Percentiles rank a stretch among this genome's conserved stretches.
These are phyloP conservation scores for Carassius gibelio DNA, from an alignment of 2,113 vertebrate genomes.

Conservation along the genomic window DNA sequence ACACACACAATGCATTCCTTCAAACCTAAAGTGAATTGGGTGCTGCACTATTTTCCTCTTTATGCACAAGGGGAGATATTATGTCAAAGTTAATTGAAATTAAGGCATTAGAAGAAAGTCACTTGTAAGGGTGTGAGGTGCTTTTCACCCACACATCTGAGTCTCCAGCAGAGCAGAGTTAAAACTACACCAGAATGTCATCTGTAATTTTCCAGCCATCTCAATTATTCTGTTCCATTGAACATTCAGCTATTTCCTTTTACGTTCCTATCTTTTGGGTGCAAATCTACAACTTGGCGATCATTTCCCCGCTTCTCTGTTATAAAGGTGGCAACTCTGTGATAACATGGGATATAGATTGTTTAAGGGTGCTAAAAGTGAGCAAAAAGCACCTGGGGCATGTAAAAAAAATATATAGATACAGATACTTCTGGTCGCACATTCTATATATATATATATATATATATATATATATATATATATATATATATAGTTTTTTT, in stretches of 20 bases:
- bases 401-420: not conserved
- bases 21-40: not conserved
- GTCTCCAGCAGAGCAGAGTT: not conserved
- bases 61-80: not conserved
- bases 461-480: too few species aligned
- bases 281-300: not conserved
- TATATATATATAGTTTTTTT: not conserved
- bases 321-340: not conserved
- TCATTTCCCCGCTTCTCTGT: not conserved
- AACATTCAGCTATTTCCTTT: not conserved
- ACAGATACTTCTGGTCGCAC: not conserved
- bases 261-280: not conserved
- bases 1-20: not conserved
- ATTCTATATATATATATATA: not conserved
- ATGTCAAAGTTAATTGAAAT: not conserved
- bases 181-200: constrained; percentile 29
- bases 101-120: not conserved
- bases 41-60: not conserved
- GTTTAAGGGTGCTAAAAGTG: not conserved
- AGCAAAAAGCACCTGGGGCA: not conserved
- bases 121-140: not conserved
- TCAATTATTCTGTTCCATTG: not conserved
- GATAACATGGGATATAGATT: not conserved
- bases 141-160: constrained; percentile 13
- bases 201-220: constrained; percentile 44